Evolutionary conservation across 2,888 invertebrate genomes (phyloP).

Genomic region (Ophion ellenae): DNA sequence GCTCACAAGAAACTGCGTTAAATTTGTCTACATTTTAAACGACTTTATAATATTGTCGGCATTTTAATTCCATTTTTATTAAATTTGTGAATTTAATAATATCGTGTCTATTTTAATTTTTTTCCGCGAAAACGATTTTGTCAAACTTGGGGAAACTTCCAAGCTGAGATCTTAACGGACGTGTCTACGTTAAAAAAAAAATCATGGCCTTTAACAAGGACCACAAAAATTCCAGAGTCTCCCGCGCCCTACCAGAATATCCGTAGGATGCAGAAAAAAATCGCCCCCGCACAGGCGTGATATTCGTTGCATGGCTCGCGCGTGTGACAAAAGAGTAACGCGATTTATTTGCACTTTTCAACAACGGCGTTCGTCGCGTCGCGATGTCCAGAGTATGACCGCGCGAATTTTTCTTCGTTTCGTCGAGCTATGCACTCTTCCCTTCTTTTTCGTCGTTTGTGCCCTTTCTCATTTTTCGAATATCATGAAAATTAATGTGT

Average conservation of each 20-base stretch:
- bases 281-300: constrained; percentile 14
- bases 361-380: constrained; percentile 69
- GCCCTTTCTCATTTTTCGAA: background rate
- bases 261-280: background rate
- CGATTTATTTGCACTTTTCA: constrained; percentile 83
- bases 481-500: constrained; percentile 82
- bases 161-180: too few relatives aligned
- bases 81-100: too few relatives aligned
- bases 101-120: too few relatives aligned
- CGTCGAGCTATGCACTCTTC: constrained; percentile 71
- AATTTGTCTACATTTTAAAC: too few relatives aligned
- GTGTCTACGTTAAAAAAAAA: too few relatives aligned
- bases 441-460: constrained; percentile 62
- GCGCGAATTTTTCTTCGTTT: constrained; percentile 82
- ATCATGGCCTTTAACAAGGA: too few relatives aligned
- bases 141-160: too few relatives aligned
- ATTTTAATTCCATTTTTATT: too few relatives aligned
- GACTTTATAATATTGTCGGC: too few relatives aligned
- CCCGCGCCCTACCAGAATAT: background rate
- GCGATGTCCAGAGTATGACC: constrained; percentile 56
- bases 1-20: too few relatives aligned
- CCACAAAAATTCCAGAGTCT: background rate
- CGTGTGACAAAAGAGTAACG: constrained; percentile 75
- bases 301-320: constrained; percentile 50
- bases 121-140: too few relatives aligned